phyloP scores from a whole-genome alignment of 2,113 vertebrate genomes.

The Callipepla squamata region DNA sequence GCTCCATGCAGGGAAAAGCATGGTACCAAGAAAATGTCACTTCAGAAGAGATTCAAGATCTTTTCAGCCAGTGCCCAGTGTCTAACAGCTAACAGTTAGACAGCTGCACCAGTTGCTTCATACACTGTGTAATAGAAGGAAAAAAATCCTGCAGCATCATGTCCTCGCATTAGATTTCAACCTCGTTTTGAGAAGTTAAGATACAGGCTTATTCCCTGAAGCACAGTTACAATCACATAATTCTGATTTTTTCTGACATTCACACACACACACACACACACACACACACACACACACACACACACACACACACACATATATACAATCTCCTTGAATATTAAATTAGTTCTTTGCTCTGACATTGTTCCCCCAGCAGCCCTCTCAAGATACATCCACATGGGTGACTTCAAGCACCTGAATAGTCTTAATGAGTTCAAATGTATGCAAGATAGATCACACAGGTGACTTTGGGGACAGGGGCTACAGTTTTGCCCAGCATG shows the following conservation, averaged over 20 bases:
- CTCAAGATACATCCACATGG: not conserved
- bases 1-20: not conserved
- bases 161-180: not conserved
- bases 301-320: not conserved
- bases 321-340: not conserved
- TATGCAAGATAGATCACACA: not conserved
- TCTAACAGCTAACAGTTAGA: too few relatives aligned
- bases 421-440: not conserved
- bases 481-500: not conserved
- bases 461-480: not conserved
- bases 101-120: not conserved
- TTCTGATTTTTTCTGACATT: not conserved
- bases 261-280: not conserved
- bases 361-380: not conserved
- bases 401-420: not conserved
- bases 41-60: not conserved
- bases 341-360: not conserved
- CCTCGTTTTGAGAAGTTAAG: not conserved
- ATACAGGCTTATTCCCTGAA: not conserved
- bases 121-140: not conserved
- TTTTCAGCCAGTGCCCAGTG: not conserved
- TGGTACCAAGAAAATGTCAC: not conserved
- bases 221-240: not conserved
- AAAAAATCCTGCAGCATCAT: not conserved
- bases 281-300: not conserved